Base-by-base conservation (phyloP, 2,113 vertebrate genomes). In the Scalopus aquaticus region DNA sequence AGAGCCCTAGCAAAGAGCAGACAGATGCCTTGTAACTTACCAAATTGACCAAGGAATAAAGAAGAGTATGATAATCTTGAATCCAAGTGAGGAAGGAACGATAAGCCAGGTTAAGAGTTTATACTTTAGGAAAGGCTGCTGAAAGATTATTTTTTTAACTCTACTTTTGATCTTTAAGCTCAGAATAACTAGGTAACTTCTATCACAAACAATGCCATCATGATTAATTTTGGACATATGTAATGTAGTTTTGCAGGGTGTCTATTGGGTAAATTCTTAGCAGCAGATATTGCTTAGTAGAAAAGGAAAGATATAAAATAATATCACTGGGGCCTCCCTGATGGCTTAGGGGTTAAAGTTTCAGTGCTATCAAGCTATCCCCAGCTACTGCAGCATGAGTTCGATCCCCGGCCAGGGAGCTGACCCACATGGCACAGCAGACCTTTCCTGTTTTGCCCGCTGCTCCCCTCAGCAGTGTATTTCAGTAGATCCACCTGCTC, bases 161-260 rank as follows among this genome's bases (percentile, higher is more conserved):
- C 11, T 46, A 54, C 35, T 78, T 90, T 78, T 72, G 44, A 83
- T 65, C 72, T 91, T 79, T 82, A 91, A 91, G 70, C n/a, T 88
- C 46, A 70, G n/a, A 73, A 84, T 77, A 86, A 70, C 44, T 51
- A 35, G 28, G 26, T 67, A 32, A 9, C 5, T 69, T 69, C 19
- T 67, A 54, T 44, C 54, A 67, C 22, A 56, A 73, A 80, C 17
- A 60, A 51, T 81, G 51, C 46, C 69, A 64, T 37, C n/a, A 56
- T 58, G 28, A 79, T 91, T 81, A 62, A 90, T 87, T 19, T 28
- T 62, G 10, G 44, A 22, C 17, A 28, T 67, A 42, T 12, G 7
- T 64, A 54, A 87, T 54, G 6, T 8, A 46, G 13, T 88, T 91
- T 81, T 77, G 42, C 20, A 51, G 73, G 56, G 13, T 46, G 82